A percentile compares a stretch with the other conserved stretches of the same genome.
Conservation (phyloP, 2,113 vertebrate species). For the Alosa alosa region DNA sequence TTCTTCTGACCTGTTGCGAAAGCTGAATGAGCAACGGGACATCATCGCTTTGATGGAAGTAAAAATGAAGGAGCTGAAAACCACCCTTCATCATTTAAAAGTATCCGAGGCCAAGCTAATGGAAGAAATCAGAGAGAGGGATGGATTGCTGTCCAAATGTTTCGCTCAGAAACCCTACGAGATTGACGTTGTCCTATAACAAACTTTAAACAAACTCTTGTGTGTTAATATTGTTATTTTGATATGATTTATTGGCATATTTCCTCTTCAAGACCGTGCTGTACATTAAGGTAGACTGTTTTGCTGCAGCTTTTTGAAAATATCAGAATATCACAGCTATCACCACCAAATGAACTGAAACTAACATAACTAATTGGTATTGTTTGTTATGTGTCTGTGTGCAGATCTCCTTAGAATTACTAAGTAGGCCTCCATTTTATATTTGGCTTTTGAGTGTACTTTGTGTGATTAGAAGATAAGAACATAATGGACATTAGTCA, state of each 20-base stretch:
- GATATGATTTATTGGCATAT: constrained; percentile 3
- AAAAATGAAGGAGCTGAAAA: constrained; percentile 94
- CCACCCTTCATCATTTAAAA: constrained; percentile 79
- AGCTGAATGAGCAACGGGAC: constrained; percentile 95
- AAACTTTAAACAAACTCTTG: not conserved
- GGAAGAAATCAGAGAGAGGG: constrained; percentile 80
- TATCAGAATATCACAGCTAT: not conserved
- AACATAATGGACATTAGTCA: not conserved
- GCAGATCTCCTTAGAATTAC: constrained; percentile 5
- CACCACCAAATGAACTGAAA: constrained; percentile 3
- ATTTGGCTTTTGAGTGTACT: constrained; percentile 18
- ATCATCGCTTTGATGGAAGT: constrained; percentile 97
- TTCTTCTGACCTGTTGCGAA: constrained; percentile 89
- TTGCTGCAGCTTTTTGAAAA: constrained; percentile 12
- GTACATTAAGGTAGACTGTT: constrained; percentile 18
- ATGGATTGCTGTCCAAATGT: constrained; percentile 72
- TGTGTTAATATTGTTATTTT: constrained; percentile 7
- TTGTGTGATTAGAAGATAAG: not conserved
- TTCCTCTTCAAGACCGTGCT: not conserved
- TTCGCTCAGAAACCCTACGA: constrained; percentile 38
- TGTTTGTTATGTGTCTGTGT: constrained; percentile 11
- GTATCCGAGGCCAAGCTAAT: constrained; percentile 79
- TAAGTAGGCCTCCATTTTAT: constrained; percentile 14
- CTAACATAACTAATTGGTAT: constrained; percentile 5
- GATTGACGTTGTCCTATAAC: constrained; percentile 11